Evolutionary conservation across 1,140 invertebrate genomes (phyloP).

Genomic region (Cyphomyrmex costatus): DNA sequence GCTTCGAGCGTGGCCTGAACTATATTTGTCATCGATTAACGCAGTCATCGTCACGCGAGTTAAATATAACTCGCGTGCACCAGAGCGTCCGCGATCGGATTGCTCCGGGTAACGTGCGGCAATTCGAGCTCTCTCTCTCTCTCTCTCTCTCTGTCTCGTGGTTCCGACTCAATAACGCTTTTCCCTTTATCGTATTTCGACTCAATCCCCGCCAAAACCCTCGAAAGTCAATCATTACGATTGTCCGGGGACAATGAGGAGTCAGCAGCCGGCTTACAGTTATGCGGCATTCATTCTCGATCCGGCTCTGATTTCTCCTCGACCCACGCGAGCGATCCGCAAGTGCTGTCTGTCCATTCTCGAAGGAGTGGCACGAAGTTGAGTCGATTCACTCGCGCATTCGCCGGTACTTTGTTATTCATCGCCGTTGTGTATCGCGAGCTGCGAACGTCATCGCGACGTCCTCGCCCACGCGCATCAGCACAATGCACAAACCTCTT

Average conservation of each 20-base stretch:
- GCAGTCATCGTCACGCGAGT: not conserved
- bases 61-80: conserved; percentile 7
- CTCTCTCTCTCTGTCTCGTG: not conserved
- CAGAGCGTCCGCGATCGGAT: not conserved
- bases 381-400: not conserved
- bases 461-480: conserved; percentile 8
- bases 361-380: conserved; percentile 36
- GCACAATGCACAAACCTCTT: not conserved
- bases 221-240: not conserved
- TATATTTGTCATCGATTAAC: conserved; percentile 38
- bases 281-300: conserved; percentile 59
- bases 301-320: conserved; percentile 76
- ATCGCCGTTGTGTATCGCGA: not conserved
- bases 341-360: conserved; percentile 40
- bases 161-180: not conserved
- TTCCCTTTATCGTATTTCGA: not conserved
- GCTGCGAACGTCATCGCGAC: not conserved
- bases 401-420: conserved; percentile 9
- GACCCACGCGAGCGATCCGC: conserved; percentile 66
- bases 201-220: no score
- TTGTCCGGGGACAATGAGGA: conserved; percentile 30
- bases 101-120: not conserved
- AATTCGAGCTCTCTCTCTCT: no score
- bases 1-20: not conserved
- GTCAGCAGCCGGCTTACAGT: conserved; percentile 5